phyloP scores from a whole-genome alignment of 2,113 vertebrate genomes.

The Mellivora capensis region DNA sequence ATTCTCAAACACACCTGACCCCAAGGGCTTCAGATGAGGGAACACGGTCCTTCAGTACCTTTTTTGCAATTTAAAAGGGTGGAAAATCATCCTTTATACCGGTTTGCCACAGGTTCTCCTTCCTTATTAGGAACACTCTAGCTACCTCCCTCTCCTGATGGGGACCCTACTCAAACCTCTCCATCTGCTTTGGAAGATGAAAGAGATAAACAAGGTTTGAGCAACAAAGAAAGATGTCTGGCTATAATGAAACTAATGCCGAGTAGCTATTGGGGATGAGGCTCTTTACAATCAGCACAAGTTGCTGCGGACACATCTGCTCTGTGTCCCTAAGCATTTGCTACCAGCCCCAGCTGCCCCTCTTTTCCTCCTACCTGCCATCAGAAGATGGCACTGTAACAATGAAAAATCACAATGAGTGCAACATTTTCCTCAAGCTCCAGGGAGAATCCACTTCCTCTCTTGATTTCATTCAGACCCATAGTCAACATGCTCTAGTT shows the following conservation, averaged over 20 bases:
- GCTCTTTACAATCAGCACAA: neutral
- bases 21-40: neutral
- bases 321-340: neutral
- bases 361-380: neutral
- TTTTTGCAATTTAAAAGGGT: neutral
- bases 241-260: neutral
- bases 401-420: neutral
- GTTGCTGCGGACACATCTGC: neutral
- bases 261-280: neutral
- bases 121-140: neutral
- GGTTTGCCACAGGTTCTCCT: neutral
- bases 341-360: too few species aligned
- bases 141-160: neutral
- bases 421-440: neutral
- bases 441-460: neutral
- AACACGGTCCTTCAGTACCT: neutral
- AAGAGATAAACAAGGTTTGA: neutral
- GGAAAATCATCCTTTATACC: neutral
- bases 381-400: neutral
- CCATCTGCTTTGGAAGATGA: neutral
- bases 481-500: neutral
- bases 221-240: neutral
- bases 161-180: neutral
- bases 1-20: neutral
- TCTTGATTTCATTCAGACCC: neutral